Conservation (phyloP, 2,797 vertebrate species). For the Phylloscopus collybita region DNA sequence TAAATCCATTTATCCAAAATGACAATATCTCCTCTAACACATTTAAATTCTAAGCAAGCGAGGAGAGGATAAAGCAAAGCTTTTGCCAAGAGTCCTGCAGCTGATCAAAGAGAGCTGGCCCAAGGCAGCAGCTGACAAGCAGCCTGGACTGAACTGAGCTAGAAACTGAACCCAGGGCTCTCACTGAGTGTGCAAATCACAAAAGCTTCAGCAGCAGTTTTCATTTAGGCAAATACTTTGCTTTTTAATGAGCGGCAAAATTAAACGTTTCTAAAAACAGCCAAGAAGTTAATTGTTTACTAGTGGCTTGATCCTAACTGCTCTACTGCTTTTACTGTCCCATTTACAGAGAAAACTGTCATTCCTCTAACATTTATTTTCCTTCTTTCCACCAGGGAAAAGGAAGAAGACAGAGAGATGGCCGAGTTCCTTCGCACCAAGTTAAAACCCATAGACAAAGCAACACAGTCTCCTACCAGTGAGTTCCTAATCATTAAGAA, state of each 20-base stretch:
- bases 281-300: not conserved
- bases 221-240: not conserved
- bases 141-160: not conserved
- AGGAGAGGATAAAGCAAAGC: not conserved
- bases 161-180: not conserved
- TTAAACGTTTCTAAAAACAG: not conserved
- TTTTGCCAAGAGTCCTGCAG: not conserved
- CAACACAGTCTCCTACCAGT: constrained; percentile 86
- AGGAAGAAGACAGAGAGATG: constrained; percentile 98
- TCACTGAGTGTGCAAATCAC: not conserved
- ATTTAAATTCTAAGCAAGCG: not conserved
- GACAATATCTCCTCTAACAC: not conserved
- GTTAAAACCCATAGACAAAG: constrained; percentile 91
- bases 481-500: constrained; percentile 68
- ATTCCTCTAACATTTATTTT: not conserved
- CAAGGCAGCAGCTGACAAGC: constrained; percentile 5
- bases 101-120: constrained; percentile 6
- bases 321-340: not conserved
- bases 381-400: constrained; percentile 82
- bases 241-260: not conserved
- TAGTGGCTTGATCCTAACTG: not conserved
- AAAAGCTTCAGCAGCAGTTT: not conserved
- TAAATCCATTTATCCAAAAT: not conserved
- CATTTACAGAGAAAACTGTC: not conserved
- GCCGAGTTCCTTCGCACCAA: constrained; percentile 95